Evolutionary conservation across 1,140 invertebrate species (phyloP), one percentile per base, ranked within the genome.

Genomic region (Zaprionus inermis): DNA sequence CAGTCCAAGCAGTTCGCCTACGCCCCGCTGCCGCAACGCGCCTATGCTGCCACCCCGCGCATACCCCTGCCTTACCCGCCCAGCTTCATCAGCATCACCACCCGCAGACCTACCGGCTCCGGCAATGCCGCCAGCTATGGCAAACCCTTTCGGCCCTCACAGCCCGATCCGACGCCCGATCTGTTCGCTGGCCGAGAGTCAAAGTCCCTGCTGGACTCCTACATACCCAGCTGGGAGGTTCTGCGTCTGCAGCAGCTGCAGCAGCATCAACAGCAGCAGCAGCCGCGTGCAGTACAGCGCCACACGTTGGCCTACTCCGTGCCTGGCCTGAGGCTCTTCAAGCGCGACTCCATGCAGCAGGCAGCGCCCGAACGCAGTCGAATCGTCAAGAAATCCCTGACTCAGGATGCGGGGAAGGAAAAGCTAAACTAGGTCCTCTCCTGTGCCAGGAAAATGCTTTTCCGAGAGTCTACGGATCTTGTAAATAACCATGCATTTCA

Each of bases 161-260:
- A 78, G 41, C 72, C 79, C 1, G 82, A 89, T 51, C 72, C 63
- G 5, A 79, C 82, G 12, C 77, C 81, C 2, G 91, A 92, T 73
- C 72, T 92, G 1, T 92, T 90, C 16, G 74, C 77, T 6, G 78
- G 77, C 18, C 79, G 90, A 3, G 68, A 63, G 3, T 76, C 83
- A n/a, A 90, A 90, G 18, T 90, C 89, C 0, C 59, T 92, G 60
- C 64, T 91, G 12, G 91, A 92, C 30, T 91, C 91, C 0, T 92
- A 92, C 18, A 91, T 91, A 57, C 91, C 91, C 64, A 92, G 90
- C 67, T 92, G 90, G 89, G 78, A 91, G 57, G 80, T 92, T 1
- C 7, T 81, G 16, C 78, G 78, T 1, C 72, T 91, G 5, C 78
- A 32, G 16, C 78, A 81, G 18, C 72, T 71, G 28, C 55, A 56